Evolutionary conservation across 30 jellyfish, hydroid and myxozoan species (phyloP).

Genomic region (Hydractinia symbiolongicarpus): DNA sequence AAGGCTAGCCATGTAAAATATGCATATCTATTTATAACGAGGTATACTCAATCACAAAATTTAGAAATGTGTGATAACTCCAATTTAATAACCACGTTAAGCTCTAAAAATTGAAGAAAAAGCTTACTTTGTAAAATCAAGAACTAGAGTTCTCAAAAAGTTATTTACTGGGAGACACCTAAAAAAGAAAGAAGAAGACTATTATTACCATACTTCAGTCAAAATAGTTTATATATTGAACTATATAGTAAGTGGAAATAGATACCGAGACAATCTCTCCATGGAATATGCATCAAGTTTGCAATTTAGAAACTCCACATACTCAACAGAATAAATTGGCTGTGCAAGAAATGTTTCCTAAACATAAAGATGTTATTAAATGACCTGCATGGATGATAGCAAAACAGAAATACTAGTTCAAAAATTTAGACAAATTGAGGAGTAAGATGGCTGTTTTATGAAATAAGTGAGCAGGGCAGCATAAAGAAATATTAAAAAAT

Average conservation of each 20-base stretch:
- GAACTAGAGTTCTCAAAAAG: conserved; percentile 43
- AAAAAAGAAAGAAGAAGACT: background rate
- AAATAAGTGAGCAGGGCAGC: no score
- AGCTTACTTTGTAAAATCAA: conserved; percentile 59
- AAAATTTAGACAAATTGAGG: no score
- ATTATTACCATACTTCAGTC: background rate
- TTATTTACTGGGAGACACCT: conserved; percentile 42
- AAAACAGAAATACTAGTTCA: no score
- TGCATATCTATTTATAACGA: no score
- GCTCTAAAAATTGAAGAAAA: background rate
- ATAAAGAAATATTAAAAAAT: no score
- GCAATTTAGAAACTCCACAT: conserved; percentile 70
- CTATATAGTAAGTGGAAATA: background rate
- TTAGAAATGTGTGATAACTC: background rate
- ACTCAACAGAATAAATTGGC: conserved; percentile 39
- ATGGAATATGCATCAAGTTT: conserved; percentile 49
- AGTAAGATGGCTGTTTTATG: background rate
- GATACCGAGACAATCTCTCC: conserved; percentile 45
- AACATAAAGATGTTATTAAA: background rate
- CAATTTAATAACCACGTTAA: background rate
- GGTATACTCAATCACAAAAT: background rate
- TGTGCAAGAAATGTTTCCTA: conserved; percentile 51
- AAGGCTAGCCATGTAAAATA: no score
- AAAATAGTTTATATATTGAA: background rate
- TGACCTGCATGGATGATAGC: no score